Evolutionary conservation across 2,113 vertebrate genomes (phyloP).

Genomic region (Pelecanus crispus): DNA sequence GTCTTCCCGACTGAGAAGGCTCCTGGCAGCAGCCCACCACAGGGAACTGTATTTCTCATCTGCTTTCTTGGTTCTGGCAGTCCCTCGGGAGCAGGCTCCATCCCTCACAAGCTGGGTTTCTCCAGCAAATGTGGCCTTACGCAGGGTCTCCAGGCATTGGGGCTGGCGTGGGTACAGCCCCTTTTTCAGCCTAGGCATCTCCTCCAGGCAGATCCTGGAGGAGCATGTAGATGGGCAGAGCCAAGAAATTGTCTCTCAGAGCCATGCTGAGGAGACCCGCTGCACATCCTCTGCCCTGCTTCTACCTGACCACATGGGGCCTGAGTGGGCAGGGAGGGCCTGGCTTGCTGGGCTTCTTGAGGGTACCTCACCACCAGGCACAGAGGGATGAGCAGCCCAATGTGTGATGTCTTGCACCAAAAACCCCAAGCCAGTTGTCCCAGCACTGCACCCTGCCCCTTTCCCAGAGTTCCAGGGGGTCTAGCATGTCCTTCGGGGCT

Average conservation of each 20-base stretch:
- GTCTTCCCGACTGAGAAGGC: neutral
- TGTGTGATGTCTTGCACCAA: neutral
- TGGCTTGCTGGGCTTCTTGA: neutral
- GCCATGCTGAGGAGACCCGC: neutral
- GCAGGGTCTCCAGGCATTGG: neutral
- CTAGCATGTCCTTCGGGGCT: neutral
- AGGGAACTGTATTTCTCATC: neutral
- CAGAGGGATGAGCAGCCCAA: neutral
- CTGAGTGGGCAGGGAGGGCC: neutral
- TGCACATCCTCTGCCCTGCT: neutral
- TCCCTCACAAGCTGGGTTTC: too few species aligned
- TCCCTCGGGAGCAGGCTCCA: neutral
- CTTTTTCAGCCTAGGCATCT: neutral
- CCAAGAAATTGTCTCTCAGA: neutral
- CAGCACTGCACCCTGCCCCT: neutral
- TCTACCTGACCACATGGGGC: neutral
- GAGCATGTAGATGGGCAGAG: neutral
- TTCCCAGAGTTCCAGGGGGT: neutral
- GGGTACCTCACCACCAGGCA: neutral
- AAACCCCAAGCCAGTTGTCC: neutral
- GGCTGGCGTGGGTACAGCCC: neutral
- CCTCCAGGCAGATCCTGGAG: neutral
- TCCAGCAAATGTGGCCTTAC: neutral
- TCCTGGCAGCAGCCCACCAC: neutral
- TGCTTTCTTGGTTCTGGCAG: neutral